phyloP scores from a whole-genome alignment of 2,113 vertebrate genomes.

The Dermatemys mawii region DNA sequence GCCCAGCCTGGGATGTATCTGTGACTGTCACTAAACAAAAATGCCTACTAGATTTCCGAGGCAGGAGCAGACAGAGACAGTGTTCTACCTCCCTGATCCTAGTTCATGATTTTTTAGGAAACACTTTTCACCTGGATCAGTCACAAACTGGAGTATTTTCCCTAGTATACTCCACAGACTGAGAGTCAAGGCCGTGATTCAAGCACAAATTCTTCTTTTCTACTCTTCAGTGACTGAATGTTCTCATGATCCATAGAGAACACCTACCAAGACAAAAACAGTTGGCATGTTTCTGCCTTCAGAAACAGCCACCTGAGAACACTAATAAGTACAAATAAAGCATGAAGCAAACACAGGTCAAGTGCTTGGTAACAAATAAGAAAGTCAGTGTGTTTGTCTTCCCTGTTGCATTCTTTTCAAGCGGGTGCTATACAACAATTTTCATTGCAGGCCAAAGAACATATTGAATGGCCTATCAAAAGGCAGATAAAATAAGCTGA shows the following conservation, averaged over 20 bases:
- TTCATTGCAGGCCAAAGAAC: not conserved
- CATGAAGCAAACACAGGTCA: not conserved
- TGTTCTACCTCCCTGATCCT: not conserved
- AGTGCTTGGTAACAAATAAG: not conserved
- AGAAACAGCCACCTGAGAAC: not conserved
- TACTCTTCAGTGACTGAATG: not conserved
- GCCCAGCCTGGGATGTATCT: slow-evolving; percentile 2
- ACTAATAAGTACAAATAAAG: not conserved
- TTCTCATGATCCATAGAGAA: not conserved
- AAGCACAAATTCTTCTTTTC: not conserved
- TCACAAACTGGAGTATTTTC: not conserved
- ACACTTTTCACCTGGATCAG: slow-evolving; percentile 2
- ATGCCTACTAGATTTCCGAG: slow-evolving; percentile 9
- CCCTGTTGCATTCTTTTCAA: not conserved
- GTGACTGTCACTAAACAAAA: slow-evolving; percentile 15
- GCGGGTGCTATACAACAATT: not conserved
- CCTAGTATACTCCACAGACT: not conserved
- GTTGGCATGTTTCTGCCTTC: not conserved
- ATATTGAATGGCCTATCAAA: not conserved
- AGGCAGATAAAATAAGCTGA: not conserved
- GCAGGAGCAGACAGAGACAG: not conserved
- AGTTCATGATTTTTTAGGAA: not conserved
- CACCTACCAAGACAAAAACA: not conserved
- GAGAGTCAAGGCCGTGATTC: not conserved
- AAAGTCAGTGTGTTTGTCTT: not conserved